Base-by-base conservation (phyloP, 2,797 vertebrate species). In the Galagoides demidoff region DNA sequence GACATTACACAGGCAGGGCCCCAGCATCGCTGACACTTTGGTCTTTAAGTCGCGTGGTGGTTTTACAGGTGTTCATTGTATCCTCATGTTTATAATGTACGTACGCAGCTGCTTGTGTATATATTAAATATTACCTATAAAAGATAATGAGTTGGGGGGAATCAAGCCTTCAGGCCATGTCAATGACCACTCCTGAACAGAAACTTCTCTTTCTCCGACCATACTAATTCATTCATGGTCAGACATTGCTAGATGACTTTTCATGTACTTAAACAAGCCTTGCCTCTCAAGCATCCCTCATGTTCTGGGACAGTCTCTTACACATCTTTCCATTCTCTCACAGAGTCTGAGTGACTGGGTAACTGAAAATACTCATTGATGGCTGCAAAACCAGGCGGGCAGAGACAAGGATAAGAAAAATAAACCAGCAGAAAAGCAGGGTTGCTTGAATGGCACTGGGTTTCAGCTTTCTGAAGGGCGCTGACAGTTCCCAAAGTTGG, bases 371-470 rank as follows among this genome's bases (percentile, higher is more conserved):
- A 87, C 31, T 79, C 89, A 83, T 0, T 39, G 77, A 90, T 39
- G 85, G 31, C 88, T 88, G 43, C 77, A 93, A 82, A 95, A 78
- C 77, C 90, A 77, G 82, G 34, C 71, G 49, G 77, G 37, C 55
- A 17, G 43, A 37, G 82, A 61, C 55, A 92, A 20, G n/a, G 43
- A 37, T 45, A 94, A 82, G 49, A 78, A 90, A 92, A 92, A 89
- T 61, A 78, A 59, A 37, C 39, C 3, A 8, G 68, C 0, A 2
- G 76, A 37, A 82, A 81, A 87, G 81, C 55, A 85, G 39, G 34
- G 90, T 0, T 57, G 64, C 59, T 49, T 29, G 49, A 87, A 37
- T 5, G 20, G 45, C 8, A 1, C 81, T 43, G 13, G 68, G 52
- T 25, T 34, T 59, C 66, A 34, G 66, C 34, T 7, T 52, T 37